Evolutionary conservation across 2,888 invertebrate genomes (phyloP), one percentile per base, ranked within the genome.

Genomic region (Eupithecia subfuscata): DNA sequence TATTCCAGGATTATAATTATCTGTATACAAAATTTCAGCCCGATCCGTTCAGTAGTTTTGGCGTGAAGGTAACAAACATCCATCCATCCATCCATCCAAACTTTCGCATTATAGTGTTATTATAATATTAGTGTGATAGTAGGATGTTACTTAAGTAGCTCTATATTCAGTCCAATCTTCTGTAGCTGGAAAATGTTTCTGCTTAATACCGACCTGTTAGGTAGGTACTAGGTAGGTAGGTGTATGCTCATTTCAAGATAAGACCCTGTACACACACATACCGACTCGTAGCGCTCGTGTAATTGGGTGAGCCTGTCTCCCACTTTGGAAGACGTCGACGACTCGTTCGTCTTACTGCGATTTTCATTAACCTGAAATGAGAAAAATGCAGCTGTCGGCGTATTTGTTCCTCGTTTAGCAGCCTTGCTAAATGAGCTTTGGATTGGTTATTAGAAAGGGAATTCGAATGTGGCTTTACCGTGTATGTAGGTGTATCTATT

Each of bases 321-420:
- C 83, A 82, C 87, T 87, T 89, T 85, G 89, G 89, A 81, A 83
- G 84, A 85, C 82, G 81, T 82, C 83, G 84, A 79, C 79, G 84
- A 79, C 79, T 79, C 80, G 80, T 78, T 84, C 84, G 83, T 83
- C 82, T 80, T 81, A 78, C 77, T 73, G 85, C 87, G 90, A 89
- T 92, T 92, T 93, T 92, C 91, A 93, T 93, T 93, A 92, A 91
- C 91, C 90, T 91, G 87, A 89, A 92, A 91, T 91, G 89, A 90
- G 88, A 92, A 91, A 91, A 92, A 92, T 92, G 91, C 87, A 83
- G 87, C 79, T 84, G 81, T 80, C 82, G 82, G 80, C 83, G 81
- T 84, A 84, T 87, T 87, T 84, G 83, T 85, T 84, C 82, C 84
- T 82, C 75, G 80, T 78, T 81, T 75, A 77, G 69, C 65, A 75